Percentiles rank a stretch among this genome's conserved stretches.
phyloP scores from a whole-genome alignment of 2,888 invertebrate species.

The Drosophila niveifrons region DNA sequence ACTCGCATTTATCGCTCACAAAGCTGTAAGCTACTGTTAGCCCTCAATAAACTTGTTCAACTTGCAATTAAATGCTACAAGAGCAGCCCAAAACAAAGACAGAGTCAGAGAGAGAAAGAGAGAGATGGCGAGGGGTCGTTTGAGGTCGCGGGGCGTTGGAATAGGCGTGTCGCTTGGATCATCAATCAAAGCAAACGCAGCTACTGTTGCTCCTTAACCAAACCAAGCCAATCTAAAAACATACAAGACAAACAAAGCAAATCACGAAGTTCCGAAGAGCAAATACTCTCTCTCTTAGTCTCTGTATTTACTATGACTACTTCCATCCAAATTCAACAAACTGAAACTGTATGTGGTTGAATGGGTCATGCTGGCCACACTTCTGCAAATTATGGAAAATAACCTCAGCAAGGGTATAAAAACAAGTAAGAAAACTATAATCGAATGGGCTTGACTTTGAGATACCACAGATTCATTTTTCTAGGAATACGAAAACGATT shows the following conservation, averaged over 20 bases:
- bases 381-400: no score
- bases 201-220: conserved; percentile 38
- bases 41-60: conserved; percentile 55
- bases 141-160: conserved; percentile 47
- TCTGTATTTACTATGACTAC: no score
- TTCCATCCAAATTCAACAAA: no score
- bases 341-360: neutral
- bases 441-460: neutral
- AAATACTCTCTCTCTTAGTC: neutral
- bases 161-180: conserved; percentile 38
- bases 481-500: no score
- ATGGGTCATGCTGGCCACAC: neutral
- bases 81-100: neutral
- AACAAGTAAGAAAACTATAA: neutral
- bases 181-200: conserved; percentile 44
- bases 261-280: neutral
- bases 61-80: conserved; percentile 39
- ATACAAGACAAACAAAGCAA: neutral
- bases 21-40: conserved; percentile 50
- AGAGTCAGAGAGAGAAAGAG: neutral
- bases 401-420: neutral
- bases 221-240: conserved; percentile 8
- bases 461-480: no score
- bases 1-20: conserved; percentile 26
- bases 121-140: conserved; percentile 4